Percentiles rank a stretch among this genome's conserved stretches.
phyloP scores from a whole-genome alignment of 2,113 vertebrate genomes.

The Xyrauchen texanus region DNA sequence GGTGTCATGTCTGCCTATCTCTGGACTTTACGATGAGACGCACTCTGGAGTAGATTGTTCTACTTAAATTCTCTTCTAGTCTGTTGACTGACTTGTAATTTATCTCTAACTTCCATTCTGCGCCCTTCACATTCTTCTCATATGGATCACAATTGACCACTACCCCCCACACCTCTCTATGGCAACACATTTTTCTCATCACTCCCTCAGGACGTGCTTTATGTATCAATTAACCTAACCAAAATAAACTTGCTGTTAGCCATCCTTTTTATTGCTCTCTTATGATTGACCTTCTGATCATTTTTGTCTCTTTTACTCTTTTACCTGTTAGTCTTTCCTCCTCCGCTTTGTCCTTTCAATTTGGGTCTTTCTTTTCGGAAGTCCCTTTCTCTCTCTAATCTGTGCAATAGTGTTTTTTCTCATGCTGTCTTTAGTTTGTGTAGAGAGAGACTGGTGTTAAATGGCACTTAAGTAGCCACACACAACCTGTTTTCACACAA shows the following conservation, averaged over 20 bases:
- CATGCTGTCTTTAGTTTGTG: not conserved
- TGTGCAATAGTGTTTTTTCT: not conserved
- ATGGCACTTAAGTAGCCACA: not conserved
- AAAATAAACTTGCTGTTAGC: slow-evolving; percentile 84
- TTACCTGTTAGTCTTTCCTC: not conserved
- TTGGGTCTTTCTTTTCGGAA: not conserved
- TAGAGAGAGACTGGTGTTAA: not conserved
- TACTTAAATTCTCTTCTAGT: slow-evolving; percentile 56
- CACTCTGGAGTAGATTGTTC: slow-evolving; percentile 45
- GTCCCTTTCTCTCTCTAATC: not conserved
- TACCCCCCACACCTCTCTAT: slow-evolving; percentile 26
- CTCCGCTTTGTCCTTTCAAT: not conserved
- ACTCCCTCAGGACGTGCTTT: slow-evolving; percentile 77
- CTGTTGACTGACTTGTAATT: slow-evolving; percentile 63
- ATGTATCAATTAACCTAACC: slow-evolving; percentile 80
- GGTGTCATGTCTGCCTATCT: slow-evolving; percentile 56
- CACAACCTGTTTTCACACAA: too few relatives aligned
- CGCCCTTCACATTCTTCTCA: slow-evolving; percentile 50
- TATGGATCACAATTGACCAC: slow-evolving; percentile 43
- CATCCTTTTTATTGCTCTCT: slow-evolving; percentile 69
- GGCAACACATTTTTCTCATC: slow-evolving; percentile 63
- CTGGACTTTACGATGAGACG: slow-evolving; percentile 52
- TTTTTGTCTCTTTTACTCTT: slow-evolving; percentile 15
- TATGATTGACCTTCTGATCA: slow-evolving; percentile 61
- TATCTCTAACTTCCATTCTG: slow-evolving; percentile 55